Base-by-base conservation (phyloP, 2,888 invertebrate genomes). In the Dicroscelio sp. region DNA sequence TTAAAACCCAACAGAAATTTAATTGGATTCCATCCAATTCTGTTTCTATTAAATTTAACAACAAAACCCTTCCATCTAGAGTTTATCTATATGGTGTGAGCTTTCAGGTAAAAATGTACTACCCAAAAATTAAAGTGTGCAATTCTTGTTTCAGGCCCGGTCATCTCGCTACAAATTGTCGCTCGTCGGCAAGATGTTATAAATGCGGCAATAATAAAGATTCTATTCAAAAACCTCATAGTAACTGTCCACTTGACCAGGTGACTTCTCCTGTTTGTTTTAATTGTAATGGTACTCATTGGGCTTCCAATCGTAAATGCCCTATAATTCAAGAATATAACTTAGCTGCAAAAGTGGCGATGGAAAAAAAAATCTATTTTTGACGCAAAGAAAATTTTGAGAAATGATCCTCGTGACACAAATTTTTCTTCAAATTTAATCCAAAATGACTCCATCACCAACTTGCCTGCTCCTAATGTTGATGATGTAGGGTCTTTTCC, bases 131-230 rank as follows among this genome's bases (percentile, higher is more conserved):
- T 12, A 33, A 6, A 4, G 12, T n/a, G 1, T 73, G 73, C 73
- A 73, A 73, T 20, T 8, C 27, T 27, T 73, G 48, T 27, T 73
- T 73, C 30, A 43, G 30, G 17, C 73, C 73, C 1, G 73, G 52
- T 30, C 73, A 73, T 23, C 52, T 73, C 2, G 30, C 8, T 8
- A 30, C 73, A 4, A n/a, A 30, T n/a, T 73, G 73, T n/a, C 25
- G 30, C 43, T 73, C 73, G 2, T 27, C 20, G 30, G 14, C 73
- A 12, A 23, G 8, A 48, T 73, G 73, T n/a, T 73, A 73, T 27
- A 43, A 52, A 48, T 73, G 73, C 27, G 60, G 27, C 8, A 8
- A 60, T 6, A 23, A 23, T n/a, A 60, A 60, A 60, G 5, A 20
- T n/a, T 20, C 55, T 6, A 10, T n/a, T 6, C 8, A 55, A 5